Base-by-base conservation (phyloP, 2,888 invertebrate species). In the Nyleta sp. region DNA sequence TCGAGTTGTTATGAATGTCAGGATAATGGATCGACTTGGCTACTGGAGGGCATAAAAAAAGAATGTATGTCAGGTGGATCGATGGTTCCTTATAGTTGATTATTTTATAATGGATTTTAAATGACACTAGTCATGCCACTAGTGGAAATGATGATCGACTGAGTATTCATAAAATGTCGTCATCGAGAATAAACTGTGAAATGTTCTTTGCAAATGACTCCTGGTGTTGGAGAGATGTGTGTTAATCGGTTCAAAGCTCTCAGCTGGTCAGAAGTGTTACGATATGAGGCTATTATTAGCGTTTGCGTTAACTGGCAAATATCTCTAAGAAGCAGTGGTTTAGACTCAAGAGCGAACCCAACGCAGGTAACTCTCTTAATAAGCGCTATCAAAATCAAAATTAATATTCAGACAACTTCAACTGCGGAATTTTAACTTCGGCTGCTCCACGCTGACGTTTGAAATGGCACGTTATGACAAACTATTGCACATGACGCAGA, bases 241-340 rank as follows among this genome's bases (percentile, higher is more conserved):
- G 68, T 68, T 68, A 75, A 75, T 75, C 33, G 68, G 55, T 75
- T 75, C 62, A 68, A 68, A 75, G 68, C 53, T 35, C 74, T 67
- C 40, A 33, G 57, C 50, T 50, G 73, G 53, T 62, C 31, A 62
- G 24, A 60, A 46, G 60, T 38, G 60, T 74, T 74, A 46, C 59
- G 60, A 67, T 67, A 55, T n/a, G n/a, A n/a, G 40, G 68, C 48
- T 75, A 74, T 74, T 60, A 67, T 60, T 74, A 74, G 74, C 67
- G 17, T 64, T 67, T 67, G 67, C 59, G 8, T 60, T 60, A 60
- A 67, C 52, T 46, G 24, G 60, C 74, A 22, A 59, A 74, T 65
- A 60, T 18, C 53, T 60, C 52, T 40, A 38, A 40, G 28, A 74
- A 55, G 65, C 65, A n/a, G 28, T 28, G 28, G 28, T 4, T 28